Conservation (phyloP, 2,888 invertebrate species). For the Mechanitis mazaeus region DNA sequence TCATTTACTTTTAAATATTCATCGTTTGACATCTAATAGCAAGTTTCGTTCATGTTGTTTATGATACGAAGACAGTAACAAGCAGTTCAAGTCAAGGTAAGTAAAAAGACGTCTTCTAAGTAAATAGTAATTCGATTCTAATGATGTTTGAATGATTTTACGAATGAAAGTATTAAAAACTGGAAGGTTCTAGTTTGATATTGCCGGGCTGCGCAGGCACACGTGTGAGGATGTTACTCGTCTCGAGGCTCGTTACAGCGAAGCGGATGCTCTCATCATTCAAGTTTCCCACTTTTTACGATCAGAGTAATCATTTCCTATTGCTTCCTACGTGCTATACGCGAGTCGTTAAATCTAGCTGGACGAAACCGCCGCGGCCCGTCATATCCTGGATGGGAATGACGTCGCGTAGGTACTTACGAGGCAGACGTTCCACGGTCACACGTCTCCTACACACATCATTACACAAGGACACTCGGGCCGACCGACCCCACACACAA, state of each 20-base stretch:
- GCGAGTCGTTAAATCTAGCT: conserved; percentile 42
- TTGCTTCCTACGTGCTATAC: conserved; percentile 42
- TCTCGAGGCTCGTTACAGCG: conserved; percentile 48
- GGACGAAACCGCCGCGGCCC: conserved; percentile 36
- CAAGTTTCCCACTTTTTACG: conserved; percentile 54
- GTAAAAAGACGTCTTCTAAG: neutral
- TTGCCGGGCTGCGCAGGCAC: conserved; percentile 36
- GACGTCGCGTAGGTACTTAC: conserved; percentile 65
- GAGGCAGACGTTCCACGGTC: conserved; percentile 68
- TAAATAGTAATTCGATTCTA: conserved; percentile 12
- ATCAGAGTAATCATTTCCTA: conserved; percentile 44
- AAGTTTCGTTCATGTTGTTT: neutral
- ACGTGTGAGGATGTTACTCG: conserved; percentile 57
- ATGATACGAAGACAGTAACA: conserved; percentile 7
- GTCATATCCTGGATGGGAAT: conserved; percentile 31
- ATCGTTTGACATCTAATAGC: neutral
- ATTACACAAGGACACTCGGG: conserved; percentile 71
- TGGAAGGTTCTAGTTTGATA: conserved; percentile 43
- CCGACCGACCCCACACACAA: conserved; percentile 66
- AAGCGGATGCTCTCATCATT: conserved; percentile 49
- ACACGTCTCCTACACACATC: conserved; percentile 70
- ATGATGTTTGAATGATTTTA: conserved; percentile 29
- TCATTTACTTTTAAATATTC: neutral
- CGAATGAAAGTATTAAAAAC: conserved; percentile 50
- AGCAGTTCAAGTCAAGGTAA: neutral